These are phyloP conservation scores for Isotomurus palustris DNA, from an alignment of 2,888 invertebrate species.

Conservation along the genomic window DNA sequence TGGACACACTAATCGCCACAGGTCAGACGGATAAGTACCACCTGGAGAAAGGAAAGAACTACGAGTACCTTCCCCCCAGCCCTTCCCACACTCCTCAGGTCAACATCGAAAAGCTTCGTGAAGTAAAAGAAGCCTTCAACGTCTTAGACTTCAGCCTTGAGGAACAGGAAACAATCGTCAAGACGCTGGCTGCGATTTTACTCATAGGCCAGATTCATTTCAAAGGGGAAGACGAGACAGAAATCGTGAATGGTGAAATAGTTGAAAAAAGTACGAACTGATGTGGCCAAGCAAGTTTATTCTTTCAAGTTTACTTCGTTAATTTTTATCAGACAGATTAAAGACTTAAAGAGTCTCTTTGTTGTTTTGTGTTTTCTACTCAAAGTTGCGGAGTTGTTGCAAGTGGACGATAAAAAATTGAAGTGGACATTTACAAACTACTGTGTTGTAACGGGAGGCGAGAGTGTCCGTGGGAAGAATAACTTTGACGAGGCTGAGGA, in stretches of 20 bases:
- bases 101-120: slow-evolving; percentile 29
- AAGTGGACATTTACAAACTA: slow-evolving; percentile 81
- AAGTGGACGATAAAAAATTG: slow-evolving; percentile 75
- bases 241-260: slow-evolving; percentile 67
- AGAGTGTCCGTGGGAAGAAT: slow-evolving; percentile 62
- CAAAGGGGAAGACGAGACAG: slow-evolving; percentile 62
- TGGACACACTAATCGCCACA: slow-evolving; percentile 71
- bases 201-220: slow-evolving; percentile 75
- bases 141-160: slow-evolving; percentile 66
- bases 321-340: background rate
- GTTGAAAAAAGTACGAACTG: slow-evolving; percentile 59
- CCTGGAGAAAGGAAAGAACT: slow-evolving; percentile 64
- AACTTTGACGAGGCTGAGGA: slow-evolving; percentile 75
- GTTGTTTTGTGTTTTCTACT: background rate
- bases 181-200: slow-evolving; percentile 68
- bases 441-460: slow-evolving; percentile 71
- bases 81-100: slow-evolving; percentile 54
- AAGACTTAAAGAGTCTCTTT: background rate
- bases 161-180: slow-evolving; percentile 66
- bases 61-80: slow-evolving; percentile 66
- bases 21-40: slow-evolving; percentile 63
- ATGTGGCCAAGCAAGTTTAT: background rate
- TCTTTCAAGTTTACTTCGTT: too few relatives aligned
- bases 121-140: slow-evolving; percentile 38
- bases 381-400: slow-evolving; percentile 67